A percentile compares a stretch with the other conserved stretches of the same genome.
Conservation (phyloP, 2,888 invertebrate species). For the Eupithecia tripunctaria region DNA sequence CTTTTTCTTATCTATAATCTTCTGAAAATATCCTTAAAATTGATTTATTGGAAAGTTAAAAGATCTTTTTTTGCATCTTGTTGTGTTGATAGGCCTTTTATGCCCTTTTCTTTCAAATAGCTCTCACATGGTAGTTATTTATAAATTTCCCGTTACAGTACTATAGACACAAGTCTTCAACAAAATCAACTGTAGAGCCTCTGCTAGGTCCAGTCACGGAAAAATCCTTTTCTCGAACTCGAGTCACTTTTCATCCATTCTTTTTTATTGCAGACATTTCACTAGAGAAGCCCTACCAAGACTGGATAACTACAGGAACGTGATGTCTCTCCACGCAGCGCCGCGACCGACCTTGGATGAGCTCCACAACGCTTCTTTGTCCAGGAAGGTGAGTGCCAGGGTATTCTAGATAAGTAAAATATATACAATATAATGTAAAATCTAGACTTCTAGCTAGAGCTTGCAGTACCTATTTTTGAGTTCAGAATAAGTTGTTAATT, state of each 20-base stretch:
- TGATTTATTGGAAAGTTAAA: too few species aligned
- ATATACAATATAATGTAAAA: too few species aligned
- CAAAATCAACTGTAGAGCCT: background rate
- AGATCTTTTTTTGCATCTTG: too few species aligned
- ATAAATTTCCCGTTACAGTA: background rate
- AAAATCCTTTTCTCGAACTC: background rate
- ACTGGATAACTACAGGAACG: conserved; percentile 94
- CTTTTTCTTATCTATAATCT: too few species aligned
- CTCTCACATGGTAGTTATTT: too few species aligned
- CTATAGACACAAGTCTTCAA: background rate
- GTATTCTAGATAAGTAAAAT: too few species aligned
- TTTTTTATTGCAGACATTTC: conserved; percentile 86
- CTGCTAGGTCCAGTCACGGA: background rate
- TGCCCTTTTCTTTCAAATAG: too few species aligned
- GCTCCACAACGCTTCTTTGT: conserved; percentile 92
- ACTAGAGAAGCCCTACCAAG: conserved; percentile 94
- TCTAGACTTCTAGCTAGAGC: too few species aligned
- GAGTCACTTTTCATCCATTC: background rate
- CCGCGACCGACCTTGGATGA: conserved; percentile 95
- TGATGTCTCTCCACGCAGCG: conserved; percentile 94
- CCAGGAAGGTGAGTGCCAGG: conserved; percentile 87
- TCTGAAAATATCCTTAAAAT: too few species aligned
- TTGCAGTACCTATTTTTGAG: too few species aligned
- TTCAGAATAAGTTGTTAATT: too few species aligned
- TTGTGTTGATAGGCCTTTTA: too few species aligned